Conservation (phyloP, 2,113 vertebrate species). For the Ophiodon elongatus region DNA sequence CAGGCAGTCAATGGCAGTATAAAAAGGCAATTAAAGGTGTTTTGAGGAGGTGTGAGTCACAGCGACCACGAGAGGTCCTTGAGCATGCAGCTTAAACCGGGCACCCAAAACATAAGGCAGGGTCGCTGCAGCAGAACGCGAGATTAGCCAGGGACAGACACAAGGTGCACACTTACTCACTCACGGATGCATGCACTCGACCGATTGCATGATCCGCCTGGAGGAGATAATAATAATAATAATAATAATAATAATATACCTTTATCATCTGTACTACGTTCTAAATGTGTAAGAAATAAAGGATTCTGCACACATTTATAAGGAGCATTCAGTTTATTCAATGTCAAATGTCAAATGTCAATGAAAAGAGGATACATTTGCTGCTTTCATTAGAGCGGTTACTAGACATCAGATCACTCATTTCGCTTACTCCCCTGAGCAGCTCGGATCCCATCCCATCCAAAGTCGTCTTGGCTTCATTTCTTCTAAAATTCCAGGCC, state of each 20-base stretch:
- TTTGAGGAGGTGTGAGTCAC: too few species aligned
- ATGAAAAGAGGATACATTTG: background rate
- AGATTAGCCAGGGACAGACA: too few species aligned
- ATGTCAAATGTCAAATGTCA: background rate
- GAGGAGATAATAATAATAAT: background rate
- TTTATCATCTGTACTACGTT: background rate
- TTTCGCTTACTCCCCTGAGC: background rate
- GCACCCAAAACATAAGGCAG: too few species aligned
- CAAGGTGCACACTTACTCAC: too few species aligned
- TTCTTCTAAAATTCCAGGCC: background rate
- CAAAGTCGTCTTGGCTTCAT: background rate
- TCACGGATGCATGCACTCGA: background rate
- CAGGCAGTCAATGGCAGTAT: too few species aligned
- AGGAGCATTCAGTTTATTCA: background rate
- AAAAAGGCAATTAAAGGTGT: too few species aligned
- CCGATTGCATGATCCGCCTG: background rate
- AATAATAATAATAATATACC: background rate
- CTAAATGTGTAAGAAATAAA: background rate
- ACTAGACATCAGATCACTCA: background rate
- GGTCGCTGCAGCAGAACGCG: too few species aligned
- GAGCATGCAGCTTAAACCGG: too few species aligned
- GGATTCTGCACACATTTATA: background rate
- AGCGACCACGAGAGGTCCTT: too few species aligned
- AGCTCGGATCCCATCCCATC: background rate
- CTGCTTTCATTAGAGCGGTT: too few species aligned